phyloP scores from a whole-genome alignment of 2,113 vertebrate species.

The Steatornis caripensis region DNA sequence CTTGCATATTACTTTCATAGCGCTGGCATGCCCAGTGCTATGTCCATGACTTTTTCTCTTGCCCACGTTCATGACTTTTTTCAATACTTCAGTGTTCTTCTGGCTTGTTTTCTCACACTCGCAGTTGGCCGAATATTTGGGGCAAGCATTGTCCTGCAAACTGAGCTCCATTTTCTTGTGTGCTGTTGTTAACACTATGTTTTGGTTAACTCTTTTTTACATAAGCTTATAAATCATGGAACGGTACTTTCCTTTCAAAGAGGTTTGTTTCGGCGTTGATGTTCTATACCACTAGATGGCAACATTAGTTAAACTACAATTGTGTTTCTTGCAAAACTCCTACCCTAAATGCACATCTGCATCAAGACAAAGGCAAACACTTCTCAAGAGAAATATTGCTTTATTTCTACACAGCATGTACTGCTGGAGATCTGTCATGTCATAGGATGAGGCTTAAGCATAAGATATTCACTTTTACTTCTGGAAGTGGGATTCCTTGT shows the following conservation, averaged over 20 bases:
- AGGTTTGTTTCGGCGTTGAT: neutral
- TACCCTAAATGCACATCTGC: neutral
- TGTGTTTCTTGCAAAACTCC: neutral
- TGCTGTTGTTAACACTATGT: neutral
- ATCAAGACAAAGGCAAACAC: neutral
- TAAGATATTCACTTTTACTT: neutral
- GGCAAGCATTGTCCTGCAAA: neutral
- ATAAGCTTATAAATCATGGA: neutral
- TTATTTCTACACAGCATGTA: neutral
- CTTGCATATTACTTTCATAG: neutral
- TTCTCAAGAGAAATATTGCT: neutral
- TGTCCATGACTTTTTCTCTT: too few species aligned
- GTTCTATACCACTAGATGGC: constrained; percentile 50
- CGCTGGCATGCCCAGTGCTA: neutral
- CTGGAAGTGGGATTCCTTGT: neutral
- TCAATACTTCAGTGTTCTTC: neutral
- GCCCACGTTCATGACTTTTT: neutral
- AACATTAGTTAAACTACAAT: constrained; percentile 11
- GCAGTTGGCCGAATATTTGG: neutral
- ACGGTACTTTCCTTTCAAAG: neutral
- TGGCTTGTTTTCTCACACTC: neutral
- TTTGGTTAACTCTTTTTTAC: neutral
- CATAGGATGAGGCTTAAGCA: neutral
- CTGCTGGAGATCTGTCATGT: neutral
- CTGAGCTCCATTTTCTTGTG: neutral